Conservation (phyloP, 2,797 vertebrate genomes). For the Apogon hyalosoma region DNA sequence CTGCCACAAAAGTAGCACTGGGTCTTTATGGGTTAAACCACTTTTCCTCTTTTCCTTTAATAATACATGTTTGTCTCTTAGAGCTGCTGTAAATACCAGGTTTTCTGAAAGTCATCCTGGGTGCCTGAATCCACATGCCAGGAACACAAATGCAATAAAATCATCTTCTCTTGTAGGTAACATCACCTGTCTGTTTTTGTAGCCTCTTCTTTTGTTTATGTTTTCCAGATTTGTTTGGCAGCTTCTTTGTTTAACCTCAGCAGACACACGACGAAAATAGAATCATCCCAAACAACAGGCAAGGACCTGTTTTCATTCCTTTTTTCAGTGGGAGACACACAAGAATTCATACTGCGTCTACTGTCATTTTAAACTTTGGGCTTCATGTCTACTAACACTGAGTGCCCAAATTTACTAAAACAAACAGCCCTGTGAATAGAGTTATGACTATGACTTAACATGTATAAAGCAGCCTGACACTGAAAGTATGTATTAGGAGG, state of each 20-base stretch:
- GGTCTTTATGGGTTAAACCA: no score
- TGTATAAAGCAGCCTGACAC: slow-evolving; percentile 1
- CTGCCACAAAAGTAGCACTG: no score
- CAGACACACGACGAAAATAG: slow-evolving; percentile 67
- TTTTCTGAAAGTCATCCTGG: no score
- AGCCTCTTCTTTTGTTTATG: slow-evolving; percentile 31
- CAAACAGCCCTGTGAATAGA: not conserved
- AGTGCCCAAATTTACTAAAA: not conserved
- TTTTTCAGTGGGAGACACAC: slow-evolving; percentile 36
- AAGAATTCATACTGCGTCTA: slow-evolving; percentile 46
- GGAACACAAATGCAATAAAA: not conserved
- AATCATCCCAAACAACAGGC: slow-evolving; percentile 61
- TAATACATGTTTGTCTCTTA: no score
- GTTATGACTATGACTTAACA: not conserved
- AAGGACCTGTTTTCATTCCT: slow-evolving; percentile 50
- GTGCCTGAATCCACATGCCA: not conserved
- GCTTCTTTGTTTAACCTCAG: slow-evolving; percentile 30
- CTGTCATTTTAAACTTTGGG: slow-evolving; percentile 23
- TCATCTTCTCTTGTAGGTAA: slow-evolving; percentile 32
- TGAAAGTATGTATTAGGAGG: slow-evolving; percentile 17
- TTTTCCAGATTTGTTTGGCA: slow-evolving; percentile 40
- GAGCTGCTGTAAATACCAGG: no score
- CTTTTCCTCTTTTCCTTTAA: no score
- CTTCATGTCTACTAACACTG: slow-evolving; percentile 9
- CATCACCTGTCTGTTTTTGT: slow-evolving; percentile 27